phyloP scores from a whole-genome alignment of 2,113 vertebrate genomes.

The Cololabis saira region DNA sequence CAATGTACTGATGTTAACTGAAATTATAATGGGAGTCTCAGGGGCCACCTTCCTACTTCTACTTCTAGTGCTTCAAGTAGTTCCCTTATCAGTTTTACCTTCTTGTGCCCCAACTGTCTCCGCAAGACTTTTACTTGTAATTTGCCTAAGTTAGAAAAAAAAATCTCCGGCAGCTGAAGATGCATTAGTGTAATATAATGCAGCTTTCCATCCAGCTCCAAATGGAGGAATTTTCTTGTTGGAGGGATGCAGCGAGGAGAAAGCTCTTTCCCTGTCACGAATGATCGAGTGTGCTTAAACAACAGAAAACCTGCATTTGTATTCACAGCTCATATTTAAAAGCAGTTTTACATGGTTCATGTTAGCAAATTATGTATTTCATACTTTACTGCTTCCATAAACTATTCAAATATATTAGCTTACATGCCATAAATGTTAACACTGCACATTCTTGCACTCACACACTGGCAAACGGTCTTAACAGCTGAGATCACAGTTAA shows the following conservation, averaged over 20 bases:
- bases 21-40: too few relatives aligned
- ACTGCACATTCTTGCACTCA: conserved; percentile 51
- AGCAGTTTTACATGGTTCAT: conserved; percentile 77
- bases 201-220: background rate
- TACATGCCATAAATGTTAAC: conserved; percentile 77
- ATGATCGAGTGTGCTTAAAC: conserved; percentile 61
- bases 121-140: too few relatives aligned
- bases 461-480: conserved; percentile 49
- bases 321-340: conserved; percentile 80
- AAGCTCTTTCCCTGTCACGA: conserved; percentile 12
- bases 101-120: too few relatives aligned
- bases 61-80: too few relatives aligned
- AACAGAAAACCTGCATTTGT: conserved; percentile 71
- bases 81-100: too few relatives aligned
- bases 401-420: conserved; percentile 81
- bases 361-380: conserved; percentile 82
- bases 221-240: background rate
- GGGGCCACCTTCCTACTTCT: too few relatives aligned
- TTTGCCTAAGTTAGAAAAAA: too few relatives aligned
- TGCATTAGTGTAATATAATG: background rate
- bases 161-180: too few relatives aligned
- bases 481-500: conserved; percentile 36
- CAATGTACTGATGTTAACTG: too few relatives aligned
- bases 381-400: conserved; percentile 84
- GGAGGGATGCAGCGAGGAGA: too few relatives aligned